phyloP scores from a whole-genome alignment of 2,888 invertebrate species.

The Pyrocoelia pectoralis region DNA sequence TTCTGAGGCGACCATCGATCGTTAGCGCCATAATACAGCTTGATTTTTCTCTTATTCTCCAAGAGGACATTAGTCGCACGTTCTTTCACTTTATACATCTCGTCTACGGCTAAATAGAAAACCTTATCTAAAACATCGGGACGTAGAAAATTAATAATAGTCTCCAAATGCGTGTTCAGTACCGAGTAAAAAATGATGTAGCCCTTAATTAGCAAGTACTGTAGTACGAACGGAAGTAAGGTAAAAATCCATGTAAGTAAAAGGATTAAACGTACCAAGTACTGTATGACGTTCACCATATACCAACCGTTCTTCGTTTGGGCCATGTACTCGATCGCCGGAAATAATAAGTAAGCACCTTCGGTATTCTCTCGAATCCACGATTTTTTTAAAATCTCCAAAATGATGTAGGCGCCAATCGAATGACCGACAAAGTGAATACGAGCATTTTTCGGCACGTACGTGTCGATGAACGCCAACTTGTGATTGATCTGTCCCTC shows the following conservation, averaged over 20 bases:
- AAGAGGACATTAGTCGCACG: conserved; percentile 71
- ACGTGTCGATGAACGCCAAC: conserved; percentile 72
- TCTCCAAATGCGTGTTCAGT: conserved; percentile 61
- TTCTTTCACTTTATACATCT: conserved; percentile 77
- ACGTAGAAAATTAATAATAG: conserved; percentile 66
- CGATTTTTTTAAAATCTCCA: conserved; percentile 72
- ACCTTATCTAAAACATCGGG: conserved; percentile 70
- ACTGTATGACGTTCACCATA: conserved; percentile 66
- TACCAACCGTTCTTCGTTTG: conserved; percentile 75
- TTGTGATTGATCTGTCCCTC: conserved; percentile 81
- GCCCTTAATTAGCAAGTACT: conserved; percentile 62
- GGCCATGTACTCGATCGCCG: conserved; percentile 85
- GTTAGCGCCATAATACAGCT: conserved; percentile 78
- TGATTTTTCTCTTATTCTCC: conserved; percentile 68
- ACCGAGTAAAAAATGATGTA: conserved; percentile 66
- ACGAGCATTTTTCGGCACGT: conserved; percentile 72
- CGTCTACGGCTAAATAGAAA: conserved; percentile 77
- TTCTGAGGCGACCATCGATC: conserved; percentile 87
- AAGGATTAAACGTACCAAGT: conserved; percentile 58
- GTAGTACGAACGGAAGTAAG: conserved; percentile 64
- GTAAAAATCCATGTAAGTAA: conserved; percentile 61
- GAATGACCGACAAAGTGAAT: conserved; percentile 88
- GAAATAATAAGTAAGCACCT: conserved; percentile 80
- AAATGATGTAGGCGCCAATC: conserved; percentile 83
- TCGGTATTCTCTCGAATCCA: conserved; percentile 63